phyloP scores from a whole-genome alignment of 1,140 invertebrate genomes.

The Campoletis sonorensis region DNA sequence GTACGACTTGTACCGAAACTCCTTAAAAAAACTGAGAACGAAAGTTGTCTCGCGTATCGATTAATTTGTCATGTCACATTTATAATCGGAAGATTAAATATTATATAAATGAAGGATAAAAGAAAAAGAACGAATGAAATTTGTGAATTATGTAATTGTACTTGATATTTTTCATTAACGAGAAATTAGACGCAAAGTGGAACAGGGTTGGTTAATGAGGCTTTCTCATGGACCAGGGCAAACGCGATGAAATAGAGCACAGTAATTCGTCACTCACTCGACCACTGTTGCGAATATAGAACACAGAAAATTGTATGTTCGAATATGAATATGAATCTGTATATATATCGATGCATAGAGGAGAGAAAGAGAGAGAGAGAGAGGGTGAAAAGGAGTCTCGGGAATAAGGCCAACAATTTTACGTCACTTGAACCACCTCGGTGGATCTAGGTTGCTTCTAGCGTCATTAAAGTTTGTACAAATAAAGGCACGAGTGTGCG shows the following conservation, averaged over 20 bases:
- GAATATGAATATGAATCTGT: not conserved
- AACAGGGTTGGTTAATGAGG: not conserved
- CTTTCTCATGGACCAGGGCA: not conserved
- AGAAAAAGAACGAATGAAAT: too few relatives aligned
- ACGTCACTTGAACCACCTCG: conserved; percentile 35
- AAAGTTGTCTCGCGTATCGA: not conserved
- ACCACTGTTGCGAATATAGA: not conserved
- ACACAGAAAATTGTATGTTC: not conserved
- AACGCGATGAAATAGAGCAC: conserved; percentile 20
- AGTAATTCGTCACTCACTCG: conserved; percentile 11
- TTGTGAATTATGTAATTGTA: too few relatives aligned
- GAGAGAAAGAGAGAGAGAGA: conserved; percentile 20
- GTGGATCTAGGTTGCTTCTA: conserved; percentile 53
- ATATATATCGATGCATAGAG: conserved; percentile 16
- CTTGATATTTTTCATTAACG: too few relatives aligned
- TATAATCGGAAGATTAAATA: too few relatives aligned
- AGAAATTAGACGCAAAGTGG: not conserved
- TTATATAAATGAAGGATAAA: too few relatives aligned
- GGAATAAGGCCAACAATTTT: conserved; percentile 53
- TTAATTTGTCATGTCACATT: not conserved
- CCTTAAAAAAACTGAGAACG: too few relatives aligned
- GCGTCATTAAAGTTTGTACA: conserved; percentile 47
- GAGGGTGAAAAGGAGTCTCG: conserved; percentile 38
- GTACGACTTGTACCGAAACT: too few relatives aligned
- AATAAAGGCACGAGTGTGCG: conserved; percentile 4